Conservation (phyloP, 1,140 invertebrate genomes). For the Pogonomyrmex californicus region DNA sequence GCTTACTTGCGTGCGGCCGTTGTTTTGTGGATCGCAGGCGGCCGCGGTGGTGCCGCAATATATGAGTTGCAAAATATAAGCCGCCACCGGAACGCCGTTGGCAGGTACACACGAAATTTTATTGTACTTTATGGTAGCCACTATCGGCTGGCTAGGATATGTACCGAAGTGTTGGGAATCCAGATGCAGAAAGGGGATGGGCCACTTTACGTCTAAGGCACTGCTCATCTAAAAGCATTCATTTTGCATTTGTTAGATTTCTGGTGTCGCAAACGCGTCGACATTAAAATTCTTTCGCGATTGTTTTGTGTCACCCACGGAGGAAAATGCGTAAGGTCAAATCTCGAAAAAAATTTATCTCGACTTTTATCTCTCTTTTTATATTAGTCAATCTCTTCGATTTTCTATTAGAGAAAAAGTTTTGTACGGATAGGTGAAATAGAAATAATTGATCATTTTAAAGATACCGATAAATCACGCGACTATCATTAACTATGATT, state of each 20-base stretch:
- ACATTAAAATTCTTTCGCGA: background rate
- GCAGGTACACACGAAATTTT: constrained; percentile 89
- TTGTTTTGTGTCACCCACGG: background rate
- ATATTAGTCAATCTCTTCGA: background rate
- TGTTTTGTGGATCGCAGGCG: constrained; percentile 84
- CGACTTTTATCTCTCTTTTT: background rate
- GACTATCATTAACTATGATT: background rate
- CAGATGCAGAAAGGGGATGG: constrained; percentile 90
- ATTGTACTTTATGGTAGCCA: constrained; percentile 91
- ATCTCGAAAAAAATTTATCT: background rate
- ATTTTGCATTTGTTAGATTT: constrained; percentile 13
- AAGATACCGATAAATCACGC: background rate
- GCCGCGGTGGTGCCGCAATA: constrained; percentile 90
- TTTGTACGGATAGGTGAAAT: background rate
- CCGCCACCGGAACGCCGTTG: constrained; percentile 86
- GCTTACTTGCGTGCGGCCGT: constrained; percentile 82
- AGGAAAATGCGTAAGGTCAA: background rate
- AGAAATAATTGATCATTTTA: background rate
- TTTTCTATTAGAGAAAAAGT: background rate
- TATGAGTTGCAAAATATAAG: constrained; percentile 89
- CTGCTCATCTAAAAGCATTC: constrained; percentile 85
- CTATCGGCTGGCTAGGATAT: constrained; percentile 92
- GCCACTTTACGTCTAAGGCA: constrained; percentile 93
- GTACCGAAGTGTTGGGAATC: constrained; percentile 92
- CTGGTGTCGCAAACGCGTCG: background rate